A percentile compares a stretch with the other conserved stretches of the same genome.
Evolutionary conservation across 2,113 vertebrate species (phyloP).

Genomic region (Myiozetetes cayanensis): DNA sequence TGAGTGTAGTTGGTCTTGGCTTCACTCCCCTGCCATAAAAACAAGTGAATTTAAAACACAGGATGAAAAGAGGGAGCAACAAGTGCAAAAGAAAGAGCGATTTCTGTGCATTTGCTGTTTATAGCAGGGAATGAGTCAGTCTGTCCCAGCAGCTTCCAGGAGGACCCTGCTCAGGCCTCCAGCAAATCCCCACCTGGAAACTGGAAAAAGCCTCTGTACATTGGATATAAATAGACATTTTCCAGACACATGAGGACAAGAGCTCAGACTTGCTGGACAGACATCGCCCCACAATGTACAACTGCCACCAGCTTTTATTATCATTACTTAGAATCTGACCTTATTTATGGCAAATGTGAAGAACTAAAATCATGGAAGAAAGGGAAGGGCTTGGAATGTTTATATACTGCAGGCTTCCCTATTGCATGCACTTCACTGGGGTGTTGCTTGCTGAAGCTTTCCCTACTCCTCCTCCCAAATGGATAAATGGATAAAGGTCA

Average conservation of each 20-base stretch:
- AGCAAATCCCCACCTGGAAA: constrained; percentile 29
- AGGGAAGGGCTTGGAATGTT: background rate
- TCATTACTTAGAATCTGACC: background rate
- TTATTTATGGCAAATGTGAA: background rate
- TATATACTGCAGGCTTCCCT: background rate
- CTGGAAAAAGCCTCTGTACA: background rate
- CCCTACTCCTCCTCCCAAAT: background rate
- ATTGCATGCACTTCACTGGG: rapidly evolving
- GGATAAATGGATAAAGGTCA: background rate
- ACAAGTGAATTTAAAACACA: background rate
- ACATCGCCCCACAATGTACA: background rate
- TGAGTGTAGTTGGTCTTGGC: background rate
- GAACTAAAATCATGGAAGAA: background rate
- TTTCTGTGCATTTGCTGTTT: background rate
- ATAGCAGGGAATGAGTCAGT: background rate
- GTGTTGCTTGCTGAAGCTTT: background rate
- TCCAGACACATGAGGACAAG: background rate
- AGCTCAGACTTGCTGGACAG: background rate
- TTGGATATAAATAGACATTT: background rate
- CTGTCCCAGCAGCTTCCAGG: background rate
- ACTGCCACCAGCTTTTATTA: background rate
- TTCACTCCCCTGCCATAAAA: background rate
- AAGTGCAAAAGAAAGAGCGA: background rate
- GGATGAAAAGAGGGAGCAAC: background rate
- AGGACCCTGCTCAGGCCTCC: background rate